Percentiles rank a stretch among this genome's conserved stretches.
These are phyloP conservation scores for Cottus gobio DNA, from an alignment of 2,113 vertebrate genomes.

Conservation along the genomic window DNA sequence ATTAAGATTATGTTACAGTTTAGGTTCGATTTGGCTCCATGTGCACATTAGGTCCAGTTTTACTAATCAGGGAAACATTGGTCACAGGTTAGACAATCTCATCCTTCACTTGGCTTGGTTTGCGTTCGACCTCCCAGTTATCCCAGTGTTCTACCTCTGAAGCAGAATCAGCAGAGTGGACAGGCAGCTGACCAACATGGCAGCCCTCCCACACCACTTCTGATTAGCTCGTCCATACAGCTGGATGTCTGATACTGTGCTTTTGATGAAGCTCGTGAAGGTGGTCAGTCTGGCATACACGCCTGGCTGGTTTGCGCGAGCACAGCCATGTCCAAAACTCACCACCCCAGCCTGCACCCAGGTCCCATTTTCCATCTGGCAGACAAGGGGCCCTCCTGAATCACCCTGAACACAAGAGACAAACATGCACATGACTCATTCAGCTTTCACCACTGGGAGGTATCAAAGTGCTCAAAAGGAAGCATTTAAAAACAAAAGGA, in stretches of 20 bases:
- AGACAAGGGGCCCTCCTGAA: conserved; percentile 85
- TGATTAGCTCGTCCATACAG: conserved; percentile 69
- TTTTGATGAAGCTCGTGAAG: conserved; percentile 73
- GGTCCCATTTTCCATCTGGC: conserved; percentile 72
- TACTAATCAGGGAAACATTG: conserved; percentile 4
- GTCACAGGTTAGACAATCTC: neutral
- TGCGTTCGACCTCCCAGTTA: neutral
- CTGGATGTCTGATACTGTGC: conserved; percentile 49
- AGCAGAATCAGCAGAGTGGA: conserved; percentile 53
- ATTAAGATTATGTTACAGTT: conserved; percentile 26
- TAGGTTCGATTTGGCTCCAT: conserved; percentile 55
- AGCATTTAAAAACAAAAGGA: neutral
- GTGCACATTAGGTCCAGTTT: conserved; percentile 29
- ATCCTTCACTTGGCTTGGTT: conserved; percentile 41
- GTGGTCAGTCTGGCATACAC: conserved; percentile 81
- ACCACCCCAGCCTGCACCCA: conserved; percentile 87
- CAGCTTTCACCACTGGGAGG: conserved; percentile 25
- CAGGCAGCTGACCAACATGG: conserved; percentile 55
- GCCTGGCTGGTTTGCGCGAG: conserved; percentile 73
- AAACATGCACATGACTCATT: neutral
- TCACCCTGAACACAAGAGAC: conserved; percentile 76
- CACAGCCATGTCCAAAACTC: conserved; percentile 83
- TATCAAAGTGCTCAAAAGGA: conserved; percentile 14
- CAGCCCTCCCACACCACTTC: conserved; percentile 28
- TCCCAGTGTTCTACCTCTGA: conserved; percentile 51